These are phyloP conservation scores for Pristionchus arcanus DNA, from an alignment of 2,888 invertebrate species.

Conservation along the genomic window DNA sequence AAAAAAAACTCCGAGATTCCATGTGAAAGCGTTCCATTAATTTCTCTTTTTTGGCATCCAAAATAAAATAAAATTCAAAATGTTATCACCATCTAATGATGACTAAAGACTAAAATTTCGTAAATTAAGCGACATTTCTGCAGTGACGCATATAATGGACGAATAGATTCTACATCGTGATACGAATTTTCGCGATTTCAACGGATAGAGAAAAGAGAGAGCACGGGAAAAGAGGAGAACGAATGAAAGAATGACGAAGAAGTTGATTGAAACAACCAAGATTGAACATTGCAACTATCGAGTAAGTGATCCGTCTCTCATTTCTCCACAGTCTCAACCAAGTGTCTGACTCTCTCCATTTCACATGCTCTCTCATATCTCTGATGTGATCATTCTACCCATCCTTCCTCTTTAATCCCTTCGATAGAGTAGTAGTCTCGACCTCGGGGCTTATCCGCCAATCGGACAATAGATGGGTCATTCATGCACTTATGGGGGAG, in stretches of 20 bases:
- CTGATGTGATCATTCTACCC: too few relatives aligned
- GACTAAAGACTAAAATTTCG: too few relatives aligned
- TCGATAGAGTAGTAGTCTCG: slow-evolving; percentile 4
- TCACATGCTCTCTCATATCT: neutral
- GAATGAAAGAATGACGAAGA: neutral
- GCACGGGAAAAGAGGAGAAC: neutral
- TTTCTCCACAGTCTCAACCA: too few relatives aligned
- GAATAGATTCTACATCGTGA: neutral
- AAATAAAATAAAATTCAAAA: too few relatives aligned
- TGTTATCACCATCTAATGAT: too few relatives aligned
- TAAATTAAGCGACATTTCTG: neutral
- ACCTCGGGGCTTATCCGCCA: slow-evolving; percentile 23
- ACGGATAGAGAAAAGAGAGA: neutral
- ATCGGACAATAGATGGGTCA: neutral
- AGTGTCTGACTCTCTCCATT: neutral
- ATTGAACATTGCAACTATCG: neutral
- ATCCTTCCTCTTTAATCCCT: neutral
- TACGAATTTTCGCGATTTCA: neutral
- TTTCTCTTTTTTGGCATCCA: too few relatives aligned
- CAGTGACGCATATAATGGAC: neutral
- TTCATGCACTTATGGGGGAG: neutral
- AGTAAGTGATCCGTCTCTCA: neutral
- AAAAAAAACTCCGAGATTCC: too few relatives aligned
- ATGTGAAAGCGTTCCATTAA: too few relatives aligned
- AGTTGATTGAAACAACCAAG: neutral